Evolutionary conservation across 1,140 invertebrate genomes (phyloP).

Genomic region (Tetramorium simillimum): DNA sequence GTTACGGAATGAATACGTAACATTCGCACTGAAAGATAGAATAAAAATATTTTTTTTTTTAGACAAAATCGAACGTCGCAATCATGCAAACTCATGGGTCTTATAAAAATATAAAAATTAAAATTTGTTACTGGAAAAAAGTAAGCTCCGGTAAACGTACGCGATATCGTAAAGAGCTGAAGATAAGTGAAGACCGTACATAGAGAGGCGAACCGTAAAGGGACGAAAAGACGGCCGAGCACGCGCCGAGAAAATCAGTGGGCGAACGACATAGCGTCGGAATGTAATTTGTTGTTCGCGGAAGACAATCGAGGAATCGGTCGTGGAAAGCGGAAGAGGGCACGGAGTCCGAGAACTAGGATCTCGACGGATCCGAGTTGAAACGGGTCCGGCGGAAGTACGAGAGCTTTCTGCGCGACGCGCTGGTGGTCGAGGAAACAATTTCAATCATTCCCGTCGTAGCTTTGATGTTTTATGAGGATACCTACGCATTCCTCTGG

Average conservation of each 20-base stretch:
- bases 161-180: not conserved
- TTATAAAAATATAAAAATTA: not conserved
- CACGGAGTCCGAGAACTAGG: conserved; percentile 24
- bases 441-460: conserved; percentile 81
- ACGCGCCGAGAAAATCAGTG: conserved; percentile 45
- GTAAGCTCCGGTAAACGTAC: not conserved
- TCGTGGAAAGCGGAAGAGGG: conserved; percentile 60
- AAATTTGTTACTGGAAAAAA: not conserved
- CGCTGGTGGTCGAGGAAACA: conserved; percentile 75
- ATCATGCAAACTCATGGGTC: not conserved
- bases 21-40: not conserved
- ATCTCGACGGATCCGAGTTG: conserved; percentile 41
- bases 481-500: conserved; percentile 77
- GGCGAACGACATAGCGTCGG: conserved; percentile 71
- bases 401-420: conserved; percentile 35
- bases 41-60: not conserved
- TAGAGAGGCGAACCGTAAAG: conserved; percentile 36
- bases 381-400: conserved; percentile 52
- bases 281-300: conserved; percentile 82
- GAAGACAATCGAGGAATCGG: conserved; percentile 79
- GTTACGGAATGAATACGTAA: not conserved
- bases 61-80: not conserved
- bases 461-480: conserved; percentile 81
- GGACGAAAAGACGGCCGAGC: conserved; percentile 25
- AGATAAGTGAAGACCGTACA: not conserved